Conservation (phyloP, 2,888 invertebrate species). For the Cephus pygmeus region DNA sequence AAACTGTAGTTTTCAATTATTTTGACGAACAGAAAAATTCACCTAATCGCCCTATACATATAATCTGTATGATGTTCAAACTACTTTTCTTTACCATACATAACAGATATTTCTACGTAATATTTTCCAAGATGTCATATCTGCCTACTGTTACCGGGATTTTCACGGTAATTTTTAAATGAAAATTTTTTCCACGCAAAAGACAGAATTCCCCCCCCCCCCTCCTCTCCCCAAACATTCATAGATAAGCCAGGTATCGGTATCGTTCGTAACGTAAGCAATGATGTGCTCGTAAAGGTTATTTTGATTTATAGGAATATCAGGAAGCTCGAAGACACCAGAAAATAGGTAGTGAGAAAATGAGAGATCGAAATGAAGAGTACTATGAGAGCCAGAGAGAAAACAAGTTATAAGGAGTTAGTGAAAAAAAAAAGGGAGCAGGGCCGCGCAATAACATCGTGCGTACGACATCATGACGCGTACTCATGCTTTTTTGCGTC, state of each 20-base stretch:
- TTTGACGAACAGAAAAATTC: too few relatives aligned
- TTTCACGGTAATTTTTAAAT: too few relatives aligned
- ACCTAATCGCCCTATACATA: too few relatives aligned
- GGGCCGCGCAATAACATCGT: neutral
- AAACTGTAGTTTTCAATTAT: too few relatives aligned
- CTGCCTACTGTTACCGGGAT: too few relatives aligned
- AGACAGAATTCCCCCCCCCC: neutral
- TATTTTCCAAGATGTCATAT: too few relatives aligned
- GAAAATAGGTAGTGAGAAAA: neutral
- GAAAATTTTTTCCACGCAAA: too few relatives aligned
- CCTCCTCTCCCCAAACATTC: neutral
- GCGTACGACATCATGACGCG: neutral
- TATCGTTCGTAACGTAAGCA: neutral
- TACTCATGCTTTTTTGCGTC: neutral
- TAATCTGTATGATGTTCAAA: too few relatives aligned
- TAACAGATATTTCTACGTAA: too few relatives aligned
- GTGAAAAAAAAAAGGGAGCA: neutral
- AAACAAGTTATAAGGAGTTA: neutral
- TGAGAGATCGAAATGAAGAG: neutral
- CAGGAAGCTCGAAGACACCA: neutral
- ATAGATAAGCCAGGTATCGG: neutral
- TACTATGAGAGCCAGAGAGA: neutral
- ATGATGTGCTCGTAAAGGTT: neutral
- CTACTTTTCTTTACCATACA: too few relatives aligned
- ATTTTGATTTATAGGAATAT: neutral